Conservation (phyloP, 37 sponge, comb jelly and placozoan genomes). For the Diacarnus erythraeanus region DNA sequence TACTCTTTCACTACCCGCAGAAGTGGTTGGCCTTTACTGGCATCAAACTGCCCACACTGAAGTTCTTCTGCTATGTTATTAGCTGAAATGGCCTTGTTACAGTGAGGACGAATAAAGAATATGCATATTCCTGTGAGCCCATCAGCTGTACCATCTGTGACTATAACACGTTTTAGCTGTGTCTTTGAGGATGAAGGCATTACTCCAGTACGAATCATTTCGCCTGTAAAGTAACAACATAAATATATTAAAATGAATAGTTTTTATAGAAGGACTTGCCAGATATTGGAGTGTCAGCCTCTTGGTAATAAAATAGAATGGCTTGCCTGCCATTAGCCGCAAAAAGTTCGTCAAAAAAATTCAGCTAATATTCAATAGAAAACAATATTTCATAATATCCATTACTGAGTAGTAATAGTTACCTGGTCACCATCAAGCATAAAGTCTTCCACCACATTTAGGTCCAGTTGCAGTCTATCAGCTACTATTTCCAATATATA, state of each 20-base stretch:
- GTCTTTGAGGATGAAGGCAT: constrained; percentile 15
- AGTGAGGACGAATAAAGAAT: constrained; percentile 70
- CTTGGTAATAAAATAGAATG: constrained; percentile 80
- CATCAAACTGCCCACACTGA: constrained; percentile 70
- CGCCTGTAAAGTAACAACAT: constrained; percentile 10
- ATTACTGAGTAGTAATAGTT: background rate
- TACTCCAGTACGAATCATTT: constrained; percentile 28
- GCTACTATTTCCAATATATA: constrained; percentile 67
- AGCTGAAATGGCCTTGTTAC: constrained; percentile 52
- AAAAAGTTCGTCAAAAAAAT: constrained; percentile 75
- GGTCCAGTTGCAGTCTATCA: constrained; percentile 47
- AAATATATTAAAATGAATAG: background rate
- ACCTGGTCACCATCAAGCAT: constrained; percentile 89
- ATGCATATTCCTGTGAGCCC: constrained; percentile 73
- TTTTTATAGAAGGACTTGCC: constrained; percentile 42
- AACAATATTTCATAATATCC: background rate
- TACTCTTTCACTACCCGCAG: constrained; percentile 67
- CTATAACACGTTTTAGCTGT: constrained; percentile 45
- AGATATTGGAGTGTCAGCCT: constrained; percentile 63
- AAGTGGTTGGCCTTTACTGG: constrained; percentile 50
- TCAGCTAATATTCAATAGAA: constrained; percentile 46
- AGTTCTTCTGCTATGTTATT: constrained; percentile 77
- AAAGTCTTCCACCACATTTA: constrained; percentile 66
- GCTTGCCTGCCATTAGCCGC: constrained; percentile 77
- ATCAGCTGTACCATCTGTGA: constrained; percentile 75